Evolutionary conservation across 2,888 invertebrate species (phyloP).

Genomic region (Aporophyla lueneburgensis): DNA sequence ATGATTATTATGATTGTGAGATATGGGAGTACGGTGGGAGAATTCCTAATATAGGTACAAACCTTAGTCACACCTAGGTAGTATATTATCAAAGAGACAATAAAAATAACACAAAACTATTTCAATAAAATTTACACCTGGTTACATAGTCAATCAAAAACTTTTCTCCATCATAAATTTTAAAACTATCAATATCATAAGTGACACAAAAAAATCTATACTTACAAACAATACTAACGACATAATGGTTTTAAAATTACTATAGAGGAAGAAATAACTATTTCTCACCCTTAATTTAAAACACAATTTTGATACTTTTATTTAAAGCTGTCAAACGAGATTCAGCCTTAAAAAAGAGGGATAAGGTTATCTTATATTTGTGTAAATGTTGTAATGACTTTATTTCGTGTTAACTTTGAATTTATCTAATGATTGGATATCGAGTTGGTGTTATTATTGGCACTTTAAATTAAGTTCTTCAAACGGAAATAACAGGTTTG

Average conservation of each 20-base stretch:
- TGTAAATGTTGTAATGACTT: constrained; percentile 72
- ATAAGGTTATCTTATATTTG: constrained; percentile 3
- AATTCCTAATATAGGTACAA: too few relatives aligned
- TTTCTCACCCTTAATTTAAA: constrained; percentile 71
- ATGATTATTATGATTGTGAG: too few relatives aligned
- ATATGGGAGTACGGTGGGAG: too few relatives aligned
- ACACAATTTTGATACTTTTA: constrained; percentile 28
- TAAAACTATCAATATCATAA: constrained; percentile 21
- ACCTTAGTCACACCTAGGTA: too few relatives aligned
- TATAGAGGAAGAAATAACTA: constrained; percentile 63
- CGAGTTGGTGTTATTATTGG: constrained; percentile 45
- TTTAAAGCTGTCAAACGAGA: constrained; percentile 24
- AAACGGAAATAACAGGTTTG: constrained; percentile 45
- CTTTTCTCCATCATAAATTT: background rate
- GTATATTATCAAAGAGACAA: background rate
- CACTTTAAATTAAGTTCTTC: constrained; percentile 58
- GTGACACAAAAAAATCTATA: constrained; percentile 29
- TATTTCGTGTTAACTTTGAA: constrained; percentile 74
- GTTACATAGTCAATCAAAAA: constrained; percentile 5
- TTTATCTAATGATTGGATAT: constrained; percentile 60
- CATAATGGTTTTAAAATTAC: constrained; percentile 75
- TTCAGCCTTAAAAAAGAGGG: accelerated
- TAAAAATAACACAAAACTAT: too few relatives aligned
- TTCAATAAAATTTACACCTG: background rate
- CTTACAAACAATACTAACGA: constrained; percentile 46